phyloP scores from a whole-genome alignment of 2,113 vertebrate genomes.

The Brevimyrus niger region DNA sequence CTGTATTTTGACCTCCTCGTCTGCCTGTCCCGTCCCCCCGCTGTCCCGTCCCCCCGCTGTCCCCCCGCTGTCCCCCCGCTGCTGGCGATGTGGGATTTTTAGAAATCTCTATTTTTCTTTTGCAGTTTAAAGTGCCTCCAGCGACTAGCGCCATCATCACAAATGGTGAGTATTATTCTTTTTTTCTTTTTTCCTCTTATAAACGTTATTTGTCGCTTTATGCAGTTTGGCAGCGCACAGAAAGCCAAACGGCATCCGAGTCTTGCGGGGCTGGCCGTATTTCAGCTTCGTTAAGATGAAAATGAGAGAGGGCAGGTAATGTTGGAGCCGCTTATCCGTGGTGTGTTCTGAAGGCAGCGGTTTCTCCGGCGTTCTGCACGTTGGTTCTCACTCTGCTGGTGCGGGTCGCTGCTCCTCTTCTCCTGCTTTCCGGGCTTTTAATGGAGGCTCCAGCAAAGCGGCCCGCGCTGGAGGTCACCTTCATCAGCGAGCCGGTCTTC shows the following conservation, averaged over 20 bases:
- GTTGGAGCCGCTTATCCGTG: background rate
- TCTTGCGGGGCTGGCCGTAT: background rate
- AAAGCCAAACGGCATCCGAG: background rate
- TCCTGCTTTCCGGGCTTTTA: background rate
- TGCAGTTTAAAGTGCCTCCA: conserved; percentile 64
- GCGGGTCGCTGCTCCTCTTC: background rate
- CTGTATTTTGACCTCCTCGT: background rate
- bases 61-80: background rate
- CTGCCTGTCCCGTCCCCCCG: background rate
- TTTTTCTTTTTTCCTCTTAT: background rate
- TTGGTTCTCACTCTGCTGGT: background rate
- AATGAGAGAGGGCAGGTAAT: background rate
- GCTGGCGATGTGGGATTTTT: background rate
- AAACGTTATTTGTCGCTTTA: background rate
- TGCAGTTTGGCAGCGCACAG: background rate
- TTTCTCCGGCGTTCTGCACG: background rate
- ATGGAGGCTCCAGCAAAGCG: background rate
- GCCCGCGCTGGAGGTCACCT: background rate
- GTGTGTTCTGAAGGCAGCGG: background rate
- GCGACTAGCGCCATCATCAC: conserved; percentile 67
- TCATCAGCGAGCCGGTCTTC: background rate
- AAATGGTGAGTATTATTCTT: conserved; percentile 54
- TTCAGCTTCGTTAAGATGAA: background rate
- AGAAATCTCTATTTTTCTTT: conserved; percentile 18
- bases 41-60: background rate